Evolutionary conservation across 2,888 invertebrate species (phyloP).

Genomic region (Piscicola geometra): DNA sequence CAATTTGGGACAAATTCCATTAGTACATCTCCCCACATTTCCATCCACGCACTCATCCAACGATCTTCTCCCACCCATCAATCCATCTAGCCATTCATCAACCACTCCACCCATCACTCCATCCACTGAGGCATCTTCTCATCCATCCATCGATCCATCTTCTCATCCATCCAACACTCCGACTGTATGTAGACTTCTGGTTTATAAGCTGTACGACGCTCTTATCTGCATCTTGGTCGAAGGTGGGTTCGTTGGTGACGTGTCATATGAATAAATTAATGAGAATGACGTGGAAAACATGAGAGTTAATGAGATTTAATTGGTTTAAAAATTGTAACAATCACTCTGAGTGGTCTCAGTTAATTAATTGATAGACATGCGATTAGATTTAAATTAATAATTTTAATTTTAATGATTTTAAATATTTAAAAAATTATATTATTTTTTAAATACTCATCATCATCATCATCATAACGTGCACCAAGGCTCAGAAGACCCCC

Average conservation of each 20-base stretch:
- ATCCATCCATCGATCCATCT: conserved; percentile 59
- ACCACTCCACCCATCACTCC: conserved; percentile 44
- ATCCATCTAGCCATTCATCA: conserved; percentile 62
- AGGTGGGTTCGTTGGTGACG: too few species aligned
- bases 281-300: too few species aligned
- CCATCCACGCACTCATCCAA: conserved; percentile 56
- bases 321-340: too few species aligned
- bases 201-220: conserved; percentile 79
- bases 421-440: too few species aligned
- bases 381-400: too few species aligned
- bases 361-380: too few species aligned
- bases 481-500: neutral
- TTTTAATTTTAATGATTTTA: too few species aligned
- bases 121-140: conserved; percentile 64
- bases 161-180: conserved; percentile 57
- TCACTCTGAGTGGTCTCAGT: too few species aligned
- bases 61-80: too few species aligned
- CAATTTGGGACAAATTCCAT: conserved; percentile 66
- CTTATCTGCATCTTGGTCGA: conserved; percentile 79
- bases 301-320: too few species aligned
- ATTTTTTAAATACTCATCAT: too few species aligned
- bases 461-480: neutral
- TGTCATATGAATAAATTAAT: too few species aligned
- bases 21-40: conserved; percentile 62
- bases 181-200: conserved; percentile 69